Base-by-base conservation (phyloP, 2,888 invertebrate genomes). In the Sphaerophoria rueppellii region DNA sequence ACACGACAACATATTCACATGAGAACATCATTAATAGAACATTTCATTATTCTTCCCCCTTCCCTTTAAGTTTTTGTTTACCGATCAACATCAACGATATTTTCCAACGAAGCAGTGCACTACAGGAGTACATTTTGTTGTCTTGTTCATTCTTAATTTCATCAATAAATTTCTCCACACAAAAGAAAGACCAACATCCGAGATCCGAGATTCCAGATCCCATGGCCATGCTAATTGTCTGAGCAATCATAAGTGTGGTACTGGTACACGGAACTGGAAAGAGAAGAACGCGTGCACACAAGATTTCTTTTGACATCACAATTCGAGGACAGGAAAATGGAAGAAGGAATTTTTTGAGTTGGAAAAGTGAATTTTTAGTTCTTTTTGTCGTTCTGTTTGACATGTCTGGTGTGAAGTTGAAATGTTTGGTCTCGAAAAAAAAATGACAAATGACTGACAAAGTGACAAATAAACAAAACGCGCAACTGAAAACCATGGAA, bases 401-500 rank as follows among this genome's bases (percentile, higher is more conserved):
- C 16, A 50, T 11, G 58, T 24, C 57, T 37, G 52, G 35, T 69
- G 40, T 37, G 12, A 12, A n/a, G 43, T 34, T 57, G 40, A 40
- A 52, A 1, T 34, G n/a, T 63, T 75, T 55, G 14, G 6, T 37
- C 35, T 11, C 11, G 43, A 43, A 43, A 43, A 43, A 52, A 61
- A 58, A 67, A 75, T 80, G 83, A 83, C 75, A 83, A 83, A 76
- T 72, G 75, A 80, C 67, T 55, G 32, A 72, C 67, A 50, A 60
- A 46, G 12, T 55, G 32, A 72, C 67, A 50, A 60, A 46, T 14
- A 37, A 73, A 60, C n/a, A 43, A 58, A 50, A 4, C n/a, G n/a
- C 63, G 34, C 46, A 48, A 43, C 52, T 63, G 58, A 57, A 2
- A 52, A n/a, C 40, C 37, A 67, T 40, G 14, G 32, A 32, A 40